Evolutionary conservation across 2,888 invertebrate species (phyloP).

Genomic region (Timema cristinae): DNA sequence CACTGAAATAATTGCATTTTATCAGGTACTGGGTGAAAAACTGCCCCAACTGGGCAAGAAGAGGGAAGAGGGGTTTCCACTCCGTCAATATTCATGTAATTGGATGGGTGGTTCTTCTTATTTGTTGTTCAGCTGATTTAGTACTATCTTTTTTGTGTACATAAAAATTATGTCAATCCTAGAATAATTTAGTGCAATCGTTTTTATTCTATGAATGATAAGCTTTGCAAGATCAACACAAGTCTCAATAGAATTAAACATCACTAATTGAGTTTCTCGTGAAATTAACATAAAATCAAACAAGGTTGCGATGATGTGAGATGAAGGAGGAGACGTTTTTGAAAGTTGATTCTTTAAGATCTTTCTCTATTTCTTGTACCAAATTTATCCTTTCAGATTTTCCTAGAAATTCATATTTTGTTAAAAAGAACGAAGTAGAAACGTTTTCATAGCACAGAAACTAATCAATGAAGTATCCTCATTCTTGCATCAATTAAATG

Average conservation of each 20-base stretch:
- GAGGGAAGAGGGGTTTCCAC: neutral
- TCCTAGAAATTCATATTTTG: neutral
- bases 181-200: too few species aligned
- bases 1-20: neutral
- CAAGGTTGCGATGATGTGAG: neutral
- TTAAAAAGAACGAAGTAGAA: neutral
- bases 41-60: neutral
- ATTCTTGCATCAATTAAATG: neutral
- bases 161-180: too few species aligned
- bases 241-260: neutral
- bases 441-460: neutral
- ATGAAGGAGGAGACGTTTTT: neutral
- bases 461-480: neutral
- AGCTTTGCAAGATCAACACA: too few species aligned
- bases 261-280: neutral
- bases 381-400: neutral
- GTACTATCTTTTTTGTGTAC: too few species aligned
- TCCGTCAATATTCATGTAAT: constrained; percentile 5
- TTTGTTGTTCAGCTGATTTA: neutral
- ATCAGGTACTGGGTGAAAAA: neutral
- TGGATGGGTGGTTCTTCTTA: neutral
- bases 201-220: too few species aligned
- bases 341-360: neutral
- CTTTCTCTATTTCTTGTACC: neutral
- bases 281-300: constrained; percentile 4